A percentile compares a stretch with the other conserved stretches of the same genome.
Evolutionary conservation across 92 coral and sea anemone genomes (phyloP).

Genomic region (Hydrozoanthus gracilis): DNA sequence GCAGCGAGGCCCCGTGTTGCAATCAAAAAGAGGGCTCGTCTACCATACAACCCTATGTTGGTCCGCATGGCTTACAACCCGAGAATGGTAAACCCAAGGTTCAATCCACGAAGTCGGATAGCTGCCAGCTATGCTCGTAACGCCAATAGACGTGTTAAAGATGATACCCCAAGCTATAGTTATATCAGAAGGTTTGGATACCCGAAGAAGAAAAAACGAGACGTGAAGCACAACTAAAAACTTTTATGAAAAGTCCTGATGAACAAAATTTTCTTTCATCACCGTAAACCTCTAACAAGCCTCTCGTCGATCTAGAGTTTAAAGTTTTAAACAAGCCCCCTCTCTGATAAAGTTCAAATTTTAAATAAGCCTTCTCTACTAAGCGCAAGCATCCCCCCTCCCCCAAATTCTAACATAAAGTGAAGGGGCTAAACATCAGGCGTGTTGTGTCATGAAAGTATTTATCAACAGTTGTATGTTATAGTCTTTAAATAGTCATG

Average conservation of each 20-base stretch:
- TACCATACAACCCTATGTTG: slow-evolving; percentile 24
- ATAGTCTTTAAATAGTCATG: no score
- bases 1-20: slow-evolving; percentile 14
- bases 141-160: slow-evolving; percentile 19
- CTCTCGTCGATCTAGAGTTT: background rate
- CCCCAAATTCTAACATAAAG: no score
- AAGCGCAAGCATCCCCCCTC: no score
- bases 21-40: slow-evolving; percentile 4
- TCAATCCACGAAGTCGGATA: background rate
- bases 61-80: slow-evolving; percentile 6
- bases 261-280: background rate
- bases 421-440: no score
- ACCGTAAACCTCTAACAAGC: background rate
- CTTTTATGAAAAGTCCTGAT: background rate
- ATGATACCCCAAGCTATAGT: slow-evolving; percentile 63
- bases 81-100: background rate
- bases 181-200: slow-evolving; percentile 76
- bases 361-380: no score
- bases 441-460: no score
- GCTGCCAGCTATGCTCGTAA: background rate
- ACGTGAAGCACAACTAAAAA: background rate
- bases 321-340: no score
- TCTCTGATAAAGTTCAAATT: no score
- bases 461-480: no score
- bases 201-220: slow-evolving; percentile 61